A percentile compares a stretch with the other conserved stretches of the same genome.
Evolutionary conservation across 1,140 invertebrate genomes (phyloP).

Genomic region (Micrasema minimum): DNA sequence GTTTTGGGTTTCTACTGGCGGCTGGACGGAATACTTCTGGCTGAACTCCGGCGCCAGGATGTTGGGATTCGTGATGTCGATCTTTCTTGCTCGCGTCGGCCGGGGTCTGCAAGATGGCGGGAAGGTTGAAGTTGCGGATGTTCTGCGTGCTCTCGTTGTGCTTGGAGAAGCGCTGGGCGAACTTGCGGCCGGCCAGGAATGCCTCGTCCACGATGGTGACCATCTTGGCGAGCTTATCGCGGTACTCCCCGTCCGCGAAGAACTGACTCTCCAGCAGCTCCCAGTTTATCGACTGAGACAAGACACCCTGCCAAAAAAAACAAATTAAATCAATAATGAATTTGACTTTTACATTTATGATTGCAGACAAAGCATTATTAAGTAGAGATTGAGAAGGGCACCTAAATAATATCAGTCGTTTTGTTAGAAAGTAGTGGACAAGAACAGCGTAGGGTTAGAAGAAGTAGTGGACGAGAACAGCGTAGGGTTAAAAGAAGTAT

Average conservation of each 20-base stretch:
- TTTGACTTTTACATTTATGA: too few relatives aligned
- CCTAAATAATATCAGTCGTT: too few relatives aligned
- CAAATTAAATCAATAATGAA: too few relatives aligned
- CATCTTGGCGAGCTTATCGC: conserved; percentile 87
- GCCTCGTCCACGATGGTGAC: conserved; percentile 77
- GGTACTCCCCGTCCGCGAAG: conserved; percentile 82
- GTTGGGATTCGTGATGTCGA: conserved; percentile 51
- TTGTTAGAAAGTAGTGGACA: too few relatives aligned
- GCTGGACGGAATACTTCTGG: conserved; percentile 45
- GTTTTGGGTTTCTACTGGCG: background rate
- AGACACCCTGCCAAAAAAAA: conserved; percentile 79
- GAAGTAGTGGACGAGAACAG: too few relatives aligned
- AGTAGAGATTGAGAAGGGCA: too few relatives aligned
- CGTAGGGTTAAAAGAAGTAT: too few relatives aligned
- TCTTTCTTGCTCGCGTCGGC: conserved; percentile 11
- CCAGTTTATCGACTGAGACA: conserved; percentile 96
- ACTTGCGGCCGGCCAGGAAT: conserved; percentile 82
- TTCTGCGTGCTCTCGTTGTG: conserved; percentile 39
- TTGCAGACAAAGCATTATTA: too few relatives aligned
- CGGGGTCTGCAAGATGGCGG: conserved; percentile 30
- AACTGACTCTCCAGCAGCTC: conserved; percentile 89
- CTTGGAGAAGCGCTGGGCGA: conserved; percentile 77
- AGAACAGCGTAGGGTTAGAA: too few relatives aligned
- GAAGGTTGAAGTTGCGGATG: conserved; percentile 38
- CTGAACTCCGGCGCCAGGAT: conserved; percentile 38